Percentiles rank a stretch among this genome's conserved stretches.
phyloP scores from a whole-genome alignment of 2,113 vertebrate species.

The Manacus vitellinus region DNA sequence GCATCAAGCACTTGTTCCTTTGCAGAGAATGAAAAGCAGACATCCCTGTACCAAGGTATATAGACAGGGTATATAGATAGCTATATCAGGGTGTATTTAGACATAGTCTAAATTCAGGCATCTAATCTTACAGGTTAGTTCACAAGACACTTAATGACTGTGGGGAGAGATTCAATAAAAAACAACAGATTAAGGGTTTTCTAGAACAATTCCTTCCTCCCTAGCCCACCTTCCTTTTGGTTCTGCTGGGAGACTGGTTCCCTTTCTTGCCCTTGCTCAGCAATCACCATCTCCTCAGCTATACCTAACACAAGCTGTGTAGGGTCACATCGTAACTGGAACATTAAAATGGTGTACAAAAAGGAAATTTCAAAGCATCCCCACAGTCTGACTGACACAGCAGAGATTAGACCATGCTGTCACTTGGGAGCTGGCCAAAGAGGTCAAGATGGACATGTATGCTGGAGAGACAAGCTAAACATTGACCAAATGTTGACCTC shows the following conservation, averaged over 20 bases:
- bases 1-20: neutral
- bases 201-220: neutral
- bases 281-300: neutral
- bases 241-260: neutral
- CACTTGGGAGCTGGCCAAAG: neutral
- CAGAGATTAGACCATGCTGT: neutral
- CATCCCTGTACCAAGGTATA: neutral
- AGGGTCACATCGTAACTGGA: neutral
- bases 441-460: neutral
- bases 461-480: neutral
- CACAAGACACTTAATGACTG: neutral
- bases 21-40: neutral
- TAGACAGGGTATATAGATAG: neutral
- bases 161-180: neutral
- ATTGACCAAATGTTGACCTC: neutral
- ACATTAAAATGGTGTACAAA: neutral
- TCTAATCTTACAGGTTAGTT: neutral
- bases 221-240: accelerated
- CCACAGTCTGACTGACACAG: neutral
- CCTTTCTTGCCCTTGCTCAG: neutral
- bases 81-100: neutral
- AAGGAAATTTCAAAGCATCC: neutral
- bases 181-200: neutral
- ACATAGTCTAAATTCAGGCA: neutral
- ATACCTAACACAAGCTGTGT: neutral